A percentile compares a stretch with the other conserved stretches of the same genome.
phyloP scores from a whole-genome alignment of 2,113 vertebrate genomes.

The Indicator indicator region DNA sequence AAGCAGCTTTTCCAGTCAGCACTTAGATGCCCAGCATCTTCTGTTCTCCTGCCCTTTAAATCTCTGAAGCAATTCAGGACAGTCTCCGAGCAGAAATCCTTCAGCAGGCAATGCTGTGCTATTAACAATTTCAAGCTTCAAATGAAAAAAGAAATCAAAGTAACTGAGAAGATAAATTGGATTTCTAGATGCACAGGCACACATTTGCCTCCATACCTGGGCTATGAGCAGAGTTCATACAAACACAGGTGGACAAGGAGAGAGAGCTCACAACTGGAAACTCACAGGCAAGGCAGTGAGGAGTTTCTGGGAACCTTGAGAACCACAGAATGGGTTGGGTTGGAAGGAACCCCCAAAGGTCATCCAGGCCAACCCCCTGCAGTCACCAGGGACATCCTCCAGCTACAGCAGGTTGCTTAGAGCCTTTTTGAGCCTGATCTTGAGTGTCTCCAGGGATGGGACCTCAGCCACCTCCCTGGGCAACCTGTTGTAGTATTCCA shows the following conservation, averaged over 20 bases:
- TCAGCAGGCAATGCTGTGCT: neutral
- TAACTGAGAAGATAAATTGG: neutral
- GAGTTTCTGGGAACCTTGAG: neutral
- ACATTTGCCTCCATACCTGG: accelerated
- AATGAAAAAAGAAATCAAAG: neutral
- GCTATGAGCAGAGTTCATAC: neutral
- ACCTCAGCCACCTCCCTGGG: too few species aligned
- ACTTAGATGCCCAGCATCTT: neutral
- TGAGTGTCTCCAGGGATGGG: too few species aligned
- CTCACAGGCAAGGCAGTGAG: neutral
- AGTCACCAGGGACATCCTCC: too few species aligned
- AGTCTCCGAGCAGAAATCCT: neutral
- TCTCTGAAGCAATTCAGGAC: neutral
- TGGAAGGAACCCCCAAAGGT: too few species aligned
- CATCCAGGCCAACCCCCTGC: too few species aligned
- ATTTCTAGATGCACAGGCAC: neutral
- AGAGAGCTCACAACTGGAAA: neutral
- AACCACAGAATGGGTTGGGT: neutral
- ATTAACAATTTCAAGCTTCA: neutral
- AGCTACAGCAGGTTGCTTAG: too few species aligned
- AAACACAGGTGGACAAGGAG: neutral
- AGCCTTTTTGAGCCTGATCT: too few species aligned
- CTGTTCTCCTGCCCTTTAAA: neutral
- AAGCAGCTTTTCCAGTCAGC: neutral
- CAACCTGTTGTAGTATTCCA: too few species aligned